Base-by-base conservation (phyloP, 2,888 invertebrate genomes). In the Petrolisthes cinctipes region DNA sequence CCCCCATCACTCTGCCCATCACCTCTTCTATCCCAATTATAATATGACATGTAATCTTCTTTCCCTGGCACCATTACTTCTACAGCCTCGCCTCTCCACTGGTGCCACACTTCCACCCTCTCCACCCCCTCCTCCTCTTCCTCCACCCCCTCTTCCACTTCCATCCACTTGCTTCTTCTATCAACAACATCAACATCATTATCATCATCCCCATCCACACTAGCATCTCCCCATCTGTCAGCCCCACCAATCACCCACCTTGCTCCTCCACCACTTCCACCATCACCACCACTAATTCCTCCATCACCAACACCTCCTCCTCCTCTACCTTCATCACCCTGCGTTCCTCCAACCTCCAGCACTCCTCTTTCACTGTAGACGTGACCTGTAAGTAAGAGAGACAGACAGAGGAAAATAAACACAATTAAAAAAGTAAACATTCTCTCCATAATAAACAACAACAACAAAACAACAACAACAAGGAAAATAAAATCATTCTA, bases 1-100 rank as follows among this genome's bases (percentile, higher is more conserved):
- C 56, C 61, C 61, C 76, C 75, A 9, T 57, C 76, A 51, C 83
- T 84, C 75, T 84, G 53, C 9, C 83, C 83, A 51, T 84, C 84
- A 6, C 84, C 84, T 54, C 73, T 83, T 57, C 83, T 73, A 66
- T 79, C 82, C 82, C 66, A 61, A 5, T 53, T 23, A 14, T 54
- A 56, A 53, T 54, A 20, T n/a, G 56, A 53, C 78, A 54, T 56
- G 78, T 20, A 20, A 56, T 78, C 56, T n/a, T 17, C 78, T 54
- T 54, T 82, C 82, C 82, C 37, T 51, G 57, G 68, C 68, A 37
- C 51, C 78, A 54, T 37, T 51, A 14, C 51, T 1, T 82, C 79
- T 51, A 17, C 61, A n/a, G 37, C 56, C 73, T 37, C 71, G 73
- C 56, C 73, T 83, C 11, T 73, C 82, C 66, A 51, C 17, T 14